Conservation (phyloP, 2,113 vertebrate genomes). For the Cyprinodon tularosa region DNA sequence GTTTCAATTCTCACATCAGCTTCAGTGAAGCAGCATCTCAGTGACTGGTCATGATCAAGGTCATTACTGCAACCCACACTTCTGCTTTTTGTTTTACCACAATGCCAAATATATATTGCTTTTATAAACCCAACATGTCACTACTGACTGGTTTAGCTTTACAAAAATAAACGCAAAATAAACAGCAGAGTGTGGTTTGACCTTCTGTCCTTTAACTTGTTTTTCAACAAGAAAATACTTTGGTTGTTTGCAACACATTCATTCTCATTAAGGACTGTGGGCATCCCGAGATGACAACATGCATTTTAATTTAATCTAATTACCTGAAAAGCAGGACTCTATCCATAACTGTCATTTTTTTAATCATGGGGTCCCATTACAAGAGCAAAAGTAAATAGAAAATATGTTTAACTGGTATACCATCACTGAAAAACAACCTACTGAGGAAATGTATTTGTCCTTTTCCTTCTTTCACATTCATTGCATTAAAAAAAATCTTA, state of each 20-base stretch:
- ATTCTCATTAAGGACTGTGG: constrained; percentile 78
- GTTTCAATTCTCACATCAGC: constrained; percentile 59
- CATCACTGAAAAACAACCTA: constrained; percentile 25
- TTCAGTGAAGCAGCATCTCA: constrained; percentile 35
- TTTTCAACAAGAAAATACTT: constrained; percentile 57
- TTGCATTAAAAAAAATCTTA: constrained; percentile 8
- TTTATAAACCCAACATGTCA: not conserved
- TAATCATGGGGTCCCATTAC: constrained; percentile 70
- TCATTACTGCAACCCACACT: constrained; percentile 12
- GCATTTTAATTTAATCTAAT: constrained; percentile 84
- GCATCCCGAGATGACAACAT: constrained; percentile 71
- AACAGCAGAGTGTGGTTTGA: constrained; percentile 36
- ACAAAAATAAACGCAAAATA: constrained; percentile 7
- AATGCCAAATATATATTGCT: constrained; percentile 7
- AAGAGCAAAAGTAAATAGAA: constrained; percentile 49
- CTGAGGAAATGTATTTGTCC: not conserved
- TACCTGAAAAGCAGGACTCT: constrained; percentile 79
- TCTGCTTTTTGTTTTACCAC: not conserved
- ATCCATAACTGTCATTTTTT: constrained; percentile 82
- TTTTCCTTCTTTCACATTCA: not conserved
- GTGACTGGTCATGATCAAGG: constrained; percentile 39
- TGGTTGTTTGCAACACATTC: constrained; percentile 72
- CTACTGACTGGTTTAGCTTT: not conserved
- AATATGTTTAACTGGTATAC: constrained; percentile 49
- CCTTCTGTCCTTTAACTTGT: constrained; percentile 67